A percentile compares a stretch with the other conserved stretches of the same genome.
These are phyloP conservation scores for Brachionus asplanchnoidis DNA, from an alignment of 1,140 invertebrate species.

Conservation along the genomic window DNA sequence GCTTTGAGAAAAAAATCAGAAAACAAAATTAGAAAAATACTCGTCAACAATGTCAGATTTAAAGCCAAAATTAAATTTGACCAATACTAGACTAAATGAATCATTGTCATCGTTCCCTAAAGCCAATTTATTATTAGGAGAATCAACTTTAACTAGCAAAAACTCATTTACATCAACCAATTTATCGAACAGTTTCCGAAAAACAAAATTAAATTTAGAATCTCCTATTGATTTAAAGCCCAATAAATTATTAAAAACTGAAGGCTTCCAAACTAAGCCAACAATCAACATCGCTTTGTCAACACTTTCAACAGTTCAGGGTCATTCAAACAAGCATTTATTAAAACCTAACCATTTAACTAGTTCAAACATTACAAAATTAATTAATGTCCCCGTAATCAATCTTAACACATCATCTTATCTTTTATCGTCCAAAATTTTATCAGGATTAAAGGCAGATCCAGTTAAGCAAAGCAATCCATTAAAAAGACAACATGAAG, in stretches of 20 bases:
- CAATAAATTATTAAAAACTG: background rate
- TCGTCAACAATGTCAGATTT: background rate
- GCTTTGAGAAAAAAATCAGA: background rate
- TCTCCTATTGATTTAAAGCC: background rate
- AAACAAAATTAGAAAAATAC: background rate
- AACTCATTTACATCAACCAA: background rate
- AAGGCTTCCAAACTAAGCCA: background rate
- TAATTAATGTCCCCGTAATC: background rate
- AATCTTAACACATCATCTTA: background rate
- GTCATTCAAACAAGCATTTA: background rate
- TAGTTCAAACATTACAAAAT: background rate
- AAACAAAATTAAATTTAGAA: background rate
- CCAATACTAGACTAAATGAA: background rate
- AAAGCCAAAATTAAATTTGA: background rate
- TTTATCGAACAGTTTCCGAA: background rate
- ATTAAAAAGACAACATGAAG: background rate
- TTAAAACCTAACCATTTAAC: background rate
- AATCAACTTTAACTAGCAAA: background rate
- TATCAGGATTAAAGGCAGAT: background rate
- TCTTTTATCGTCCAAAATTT: background rate
- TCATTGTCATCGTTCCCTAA: background rate
- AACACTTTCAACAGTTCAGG: background rate
- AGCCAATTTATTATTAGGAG: background rate
- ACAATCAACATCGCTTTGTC: background rate
- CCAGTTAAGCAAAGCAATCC: background rate